Evolutionary conservation across 2,797 vertebrate species (phyloP).

Genomic region (Dendrocincla fuliginosa): DNA sequence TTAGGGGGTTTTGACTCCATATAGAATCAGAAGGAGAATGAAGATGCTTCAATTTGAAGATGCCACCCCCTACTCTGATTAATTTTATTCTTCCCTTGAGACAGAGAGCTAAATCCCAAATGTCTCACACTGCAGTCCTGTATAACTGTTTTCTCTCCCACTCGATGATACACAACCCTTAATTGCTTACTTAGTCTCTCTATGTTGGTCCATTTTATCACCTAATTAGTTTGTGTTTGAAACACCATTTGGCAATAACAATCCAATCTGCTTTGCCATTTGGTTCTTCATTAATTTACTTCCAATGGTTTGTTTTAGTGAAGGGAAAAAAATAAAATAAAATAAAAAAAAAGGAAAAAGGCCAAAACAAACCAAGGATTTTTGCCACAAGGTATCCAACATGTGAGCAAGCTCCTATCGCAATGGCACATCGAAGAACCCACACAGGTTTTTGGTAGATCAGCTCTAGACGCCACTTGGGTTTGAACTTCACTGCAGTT

Average conservation of each 20-base stretch:
- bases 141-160: neutral
- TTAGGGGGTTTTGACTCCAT: neutral
- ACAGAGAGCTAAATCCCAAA: slow-evolving; percentile 3
- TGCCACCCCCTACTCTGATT: neutral
- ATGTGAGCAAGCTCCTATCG: neutral
- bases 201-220: slow-evolving; percentile 36
- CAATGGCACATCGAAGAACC: fast-evolving
- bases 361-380: fast-evolving
- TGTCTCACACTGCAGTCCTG: neutral
- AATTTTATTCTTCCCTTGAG: neutral
- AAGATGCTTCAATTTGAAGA: neutral
- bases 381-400: neutral
- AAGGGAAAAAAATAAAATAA: no score
- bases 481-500: neutral
- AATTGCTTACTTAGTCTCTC: slow-evolving; percentile 25
- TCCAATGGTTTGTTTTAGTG: neutral
- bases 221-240: slow-evolving; percentile 45
- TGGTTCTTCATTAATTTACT: slow-evolving; percentile 29
- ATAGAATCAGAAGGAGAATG: neutral
- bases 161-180: neutral
- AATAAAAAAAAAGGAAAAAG: neutral
- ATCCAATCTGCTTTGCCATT: slow-evolving; percentile 60
- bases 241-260: slow-evolving; percentile 41
- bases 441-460: neutral
- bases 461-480: neutral